phyloP scores from a whole-genome alignment of 2,113 vertebrate genomes.

The Casuarius casuarius region DNA sequence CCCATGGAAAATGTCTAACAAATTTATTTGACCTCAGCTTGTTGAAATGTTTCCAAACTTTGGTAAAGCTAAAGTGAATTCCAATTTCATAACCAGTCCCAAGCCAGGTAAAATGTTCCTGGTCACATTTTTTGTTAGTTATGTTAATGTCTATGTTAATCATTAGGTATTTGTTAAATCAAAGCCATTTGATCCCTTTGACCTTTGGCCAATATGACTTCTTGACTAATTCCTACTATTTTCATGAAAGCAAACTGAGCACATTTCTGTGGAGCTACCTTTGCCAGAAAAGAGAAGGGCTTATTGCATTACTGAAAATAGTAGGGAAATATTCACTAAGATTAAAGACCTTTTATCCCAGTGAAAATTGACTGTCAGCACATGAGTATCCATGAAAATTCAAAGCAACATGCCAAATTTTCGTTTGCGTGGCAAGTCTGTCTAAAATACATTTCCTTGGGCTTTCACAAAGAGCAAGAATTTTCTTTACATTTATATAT shows the following conservation, averaged over 20 bases:
- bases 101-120: background rate
- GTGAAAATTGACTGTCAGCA: slow-evolving; percentile 17
- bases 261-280: background rate
- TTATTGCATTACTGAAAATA: slow-evolving; percentile 24
- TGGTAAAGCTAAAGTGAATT: background rate
- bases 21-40: background rate
- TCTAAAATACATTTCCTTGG: background rate
- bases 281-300: background rate
- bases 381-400: slow-evolving; percentile 3
- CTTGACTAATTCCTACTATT: background rate
- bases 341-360: slow-evolving; percentile 37
- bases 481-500: background rate
- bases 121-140: background rate
- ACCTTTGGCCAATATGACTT: background rate
- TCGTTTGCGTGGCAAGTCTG: background rate
- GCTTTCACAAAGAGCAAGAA: background rate
- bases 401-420: background rate
- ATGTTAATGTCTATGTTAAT: background rate
- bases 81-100: background rate
- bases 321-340: slow-evolving; percentile 6
- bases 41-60: background rate
- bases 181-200: background rate
- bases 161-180: background rate
- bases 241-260: background rate
- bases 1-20: background rate